A percentile compares a stretch with the other conserved stretches of the same genome.
Conservation (phyloP, 2,888 invertebrate genomes). For the Pristionchus entomophagus region DNA sequence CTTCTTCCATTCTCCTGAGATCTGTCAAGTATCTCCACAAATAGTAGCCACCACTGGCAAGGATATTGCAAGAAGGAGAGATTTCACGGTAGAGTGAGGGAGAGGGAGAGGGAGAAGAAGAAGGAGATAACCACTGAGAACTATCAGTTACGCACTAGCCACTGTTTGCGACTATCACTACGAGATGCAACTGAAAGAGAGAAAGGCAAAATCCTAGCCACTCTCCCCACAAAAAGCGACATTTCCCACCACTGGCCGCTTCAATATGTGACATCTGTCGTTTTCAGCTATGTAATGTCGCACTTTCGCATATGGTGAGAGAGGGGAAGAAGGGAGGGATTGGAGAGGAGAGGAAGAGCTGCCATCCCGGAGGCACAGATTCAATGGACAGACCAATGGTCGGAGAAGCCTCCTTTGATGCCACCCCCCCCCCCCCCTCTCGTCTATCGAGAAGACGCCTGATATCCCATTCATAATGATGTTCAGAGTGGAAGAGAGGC, state of each 20-base stretch:
- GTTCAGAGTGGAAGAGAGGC: constrained; percentile 1
- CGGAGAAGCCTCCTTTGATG: not conserved
- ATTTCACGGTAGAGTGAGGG: not conserved
- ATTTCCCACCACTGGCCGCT: constrained; percentile 18
- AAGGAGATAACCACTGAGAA: not conserved
- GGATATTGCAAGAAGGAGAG: constrained; percentile 16
- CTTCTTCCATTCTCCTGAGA: not conserved
- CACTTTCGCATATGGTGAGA: constrained; percentile 36
- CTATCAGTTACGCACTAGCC: not conserved
- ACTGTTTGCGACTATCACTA: not conserved
- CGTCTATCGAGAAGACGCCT: not conserved
- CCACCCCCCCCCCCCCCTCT: not conserved
- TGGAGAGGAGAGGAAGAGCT: not conserved
- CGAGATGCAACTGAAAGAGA: not conserved
- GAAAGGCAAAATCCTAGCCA: not conserved
- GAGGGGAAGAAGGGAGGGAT: constrained; percentile 1
- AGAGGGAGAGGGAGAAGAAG: not conserved
- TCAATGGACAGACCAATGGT: not conserved
- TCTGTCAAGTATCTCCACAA: constrained; percentile 33
- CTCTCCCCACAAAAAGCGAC: not conserved
- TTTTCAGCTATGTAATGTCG: constrained; percentile 30
- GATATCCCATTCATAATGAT: constrained; percentile 36
- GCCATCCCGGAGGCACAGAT: not conserved
- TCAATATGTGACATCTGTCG: constrained; percentile 27
- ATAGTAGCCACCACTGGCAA: not conserved